These are phyloP conservation scores for Trichosurus vulpecula DNA, from an alignment of 2,797 vertebrate genomes.

Conservation along the genomic window DNA sequence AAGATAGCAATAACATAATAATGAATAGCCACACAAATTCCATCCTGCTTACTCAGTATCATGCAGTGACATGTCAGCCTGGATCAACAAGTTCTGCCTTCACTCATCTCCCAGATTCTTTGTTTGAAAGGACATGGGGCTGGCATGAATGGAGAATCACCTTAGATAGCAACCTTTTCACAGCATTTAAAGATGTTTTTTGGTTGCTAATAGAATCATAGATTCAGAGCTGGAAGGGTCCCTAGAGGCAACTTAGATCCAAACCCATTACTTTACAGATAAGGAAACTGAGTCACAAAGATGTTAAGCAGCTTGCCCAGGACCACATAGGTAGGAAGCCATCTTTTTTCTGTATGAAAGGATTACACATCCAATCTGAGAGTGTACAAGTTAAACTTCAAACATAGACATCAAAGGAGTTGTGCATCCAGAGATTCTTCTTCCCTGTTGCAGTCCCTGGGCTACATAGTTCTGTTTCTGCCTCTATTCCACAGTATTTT, in stretches of 20 bases:
- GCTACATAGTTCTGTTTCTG: neutral
- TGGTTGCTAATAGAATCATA: neutral
- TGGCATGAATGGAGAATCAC: neutral
- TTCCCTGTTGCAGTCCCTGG: neutral
- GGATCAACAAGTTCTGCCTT: neutral
- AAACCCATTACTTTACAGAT: neutral
- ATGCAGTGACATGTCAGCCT: conserved; percentile 32
- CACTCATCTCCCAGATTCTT: neutral
- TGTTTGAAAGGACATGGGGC: neutral
- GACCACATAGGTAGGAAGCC: neutral
- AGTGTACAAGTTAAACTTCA: neutral
- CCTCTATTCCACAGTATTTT: neutral
- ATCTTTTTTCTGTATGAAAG: neutral
- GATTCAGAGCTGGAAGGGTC: too few species aligned
- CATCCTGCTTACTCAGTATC: conserved; percentile 16
- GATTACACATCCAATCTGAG: neutral
- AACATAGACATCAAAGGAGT: neutral
- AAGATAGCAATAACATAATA: conserved; percentile 25
- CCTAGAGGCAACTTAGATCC: neutral
- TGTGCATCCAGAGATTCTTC: neutral
- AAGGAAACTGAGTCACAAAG: neutral
- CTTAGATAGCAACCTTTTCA: neutral
- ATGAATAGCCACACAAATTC: conserved; percentile 21
- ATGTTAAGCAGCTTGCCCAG: neutral
- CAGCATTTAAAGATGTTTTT: neutral